Evolutionary conservation across 1,140 invertebrate species (phyloP).

Genomic region (Pentalonia nigronervosa): DNA sequence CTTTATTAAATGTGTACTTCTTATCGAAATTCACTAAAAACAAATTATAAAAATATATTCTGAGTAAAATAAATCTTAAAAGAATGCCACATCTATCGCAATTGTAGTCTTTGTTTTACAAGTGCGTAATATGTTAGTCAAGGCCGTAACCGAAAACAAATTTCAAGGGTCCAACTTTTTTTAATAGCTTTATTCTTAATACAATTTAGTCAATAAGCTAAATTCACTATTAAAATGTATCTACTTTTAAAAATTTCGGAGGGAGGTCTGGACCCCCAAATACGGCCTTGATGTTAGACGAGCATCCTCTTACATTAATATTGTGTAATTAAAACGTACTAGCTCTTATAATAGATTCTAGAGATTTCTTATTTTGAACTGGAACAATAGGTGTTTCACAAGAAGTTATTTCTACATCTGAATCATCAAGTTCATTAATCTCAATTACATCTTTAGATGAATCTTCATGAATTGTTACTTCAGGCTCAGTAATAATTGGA

Average conservation of each 20-base stretch:
- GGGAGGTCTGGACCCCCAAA: too few species aligned
- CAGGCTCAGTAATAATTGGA: not conserved
- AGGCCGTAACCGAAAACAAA: too few species aligned
- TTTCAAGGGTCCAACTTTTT: too few species aligned
- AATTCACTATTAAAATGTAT: too few species aligned
- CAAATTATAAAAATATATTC: not conserved
- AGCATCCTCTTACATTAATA: not conserved
- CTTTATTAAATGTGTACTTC: not conserved
- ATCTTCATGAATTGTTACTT: not conserved
- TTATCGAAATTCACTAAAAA: constrained; percentile 39
- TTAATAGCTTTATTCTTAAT: too few species aligned
- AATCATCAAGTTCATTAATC: constrained; percentile 39
- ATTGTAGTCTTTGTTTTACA: not conserved
- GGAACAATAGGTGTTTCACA: not conserved
- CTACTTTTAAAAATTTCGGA: too few species aligned
- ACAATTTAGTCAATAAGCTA: too few species aligned
- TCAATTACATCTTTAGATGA: not conserved
- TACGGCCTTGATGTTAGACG: too few species aligned
- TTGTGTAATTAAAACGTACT: not conserved
- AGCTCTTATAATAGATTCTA: constrained; percentile 20
- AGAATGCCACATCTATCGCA: not conserved
- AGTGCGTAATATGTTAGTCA: not conserved
- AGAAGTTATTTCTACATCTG: constrained; percentile 44
- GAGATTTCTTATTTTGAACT: constrained; percentile 2
- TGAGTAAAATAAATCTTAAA: not conserved